Base-by-base conservation (phyloP, 1,140 invertebrate species). In the Hyles vespertilio region DNA sequence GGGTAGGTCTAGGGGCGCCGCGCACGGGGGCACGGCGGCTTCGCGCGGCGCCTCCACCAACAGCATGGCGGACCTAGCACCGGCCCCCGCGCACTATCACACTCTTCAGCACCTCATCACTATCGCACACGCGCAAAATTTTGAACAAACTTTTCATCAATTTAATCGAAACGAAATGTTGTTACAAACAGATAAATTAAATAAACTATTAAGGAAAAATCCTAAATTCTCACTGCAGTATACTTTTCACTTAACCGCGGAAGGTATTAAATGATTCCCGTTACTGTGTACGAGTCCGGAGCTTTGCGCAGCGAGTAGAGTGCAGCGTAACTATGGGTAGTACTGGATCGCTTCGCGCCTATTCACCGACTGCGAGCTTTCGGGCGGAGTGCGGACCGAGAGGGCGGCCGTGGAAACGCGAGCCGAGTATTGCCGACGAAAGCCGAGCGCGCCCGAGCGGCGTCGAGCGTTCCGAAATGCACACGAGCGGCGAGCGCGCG, bases 331-430 rank as follows among this genome's bases (percentile, higher is more conserved):
- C 7, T 45, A 47, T 51, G 55, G 51, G 65, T 67, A 78, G 74
- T 74, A 84, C 80, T 74, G 63, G 57, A 40, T 66, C 67, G 67
- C 69, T 68, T 65, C 68, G 74, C 78, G 82, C 69, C 77, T 81
- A 77, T 77, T 72, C 69, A 69, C 69, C 65, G 75, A 84, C 83
- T 84, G 72, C 48, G 83, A 89, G 84, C 84, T 89, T 87, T 87
- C 85, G 84, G 81, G 80, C 87, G 87, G 86, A 70, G 84, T 80
- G 80, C 87, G 87, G 86, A 70, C 71, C 77, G 78, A 81, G 79
- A 82, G 79, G 77, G 84, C 84, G 81, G 83, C 77, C 78, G 77
- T 70, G 81, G 76, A 83, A 84, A 81, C 63, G 69, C 57, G 56
- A 65, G 62, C 65, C 74, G 81, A 79, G 61, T 34, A 59, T 3